Evolutionary conservation across 2,888 invertebrate species (phyloP).

Genomic region (Flexamia atlantica): DNA sequence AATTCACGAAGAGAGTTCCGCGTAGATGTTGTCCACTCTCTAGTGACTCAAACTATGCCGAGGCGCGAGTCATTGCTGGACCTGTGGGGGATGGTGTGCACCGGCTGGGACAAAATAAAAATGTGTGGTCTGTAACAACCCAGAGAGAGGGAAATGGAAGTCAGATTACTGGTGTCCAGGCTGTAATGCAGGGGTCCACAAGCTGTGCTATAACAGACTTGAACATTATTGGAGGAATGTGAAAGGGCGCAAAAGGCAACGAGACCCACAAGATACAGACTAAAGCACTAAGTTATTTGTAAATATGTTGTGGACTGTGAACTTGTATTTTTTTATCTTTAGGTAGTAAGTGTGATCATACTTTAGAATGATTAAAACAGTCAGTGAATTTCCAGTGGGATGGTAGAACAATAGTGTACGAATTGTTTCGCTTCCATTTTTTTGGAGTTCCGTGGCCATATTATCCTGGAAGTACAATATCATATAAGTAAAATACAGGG

Average conservation of each 20-base stretch:
- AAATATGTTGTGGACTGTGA: too few relatives aligned
- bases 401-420: too few relatives aligned
- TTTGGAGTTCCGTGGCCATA: too few relatives aligned
- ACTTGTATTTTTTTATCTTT: too few relatives aligned
- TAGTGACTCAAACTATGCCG: background rate
- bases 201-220: background rate
- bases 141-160: constrained; percentile 3
- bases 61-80: background rate
- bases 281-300: too few relatives aligned
- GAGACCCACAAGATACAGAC: background rate
- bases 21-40: background rate
- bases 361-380: too few relatives aligned
- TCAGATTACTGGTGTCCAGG: constrained; percentile 38
- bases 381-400: too few relatives aligned
- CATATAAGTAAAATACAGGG: too few relatives aligned
- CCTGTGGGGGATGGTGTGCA: background rate
- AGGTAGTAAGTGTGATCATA: too few relatives aligned
- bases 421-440: too few relatives aligned
- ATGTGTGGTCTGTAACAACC: constrained; percentile 12
- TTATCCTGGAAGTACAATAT: too few relatives aligned
- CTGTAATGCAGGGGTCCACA: constrained; percentile 27
- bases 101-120: background rate
- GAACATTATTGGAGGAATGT: background rate
- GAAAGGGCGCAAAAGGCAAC: background rate
- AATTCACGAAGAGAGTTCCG: background rate